Conservation (phyloP, 2,888 invertebrate genomes). For the Artemia sinica region DNA sequence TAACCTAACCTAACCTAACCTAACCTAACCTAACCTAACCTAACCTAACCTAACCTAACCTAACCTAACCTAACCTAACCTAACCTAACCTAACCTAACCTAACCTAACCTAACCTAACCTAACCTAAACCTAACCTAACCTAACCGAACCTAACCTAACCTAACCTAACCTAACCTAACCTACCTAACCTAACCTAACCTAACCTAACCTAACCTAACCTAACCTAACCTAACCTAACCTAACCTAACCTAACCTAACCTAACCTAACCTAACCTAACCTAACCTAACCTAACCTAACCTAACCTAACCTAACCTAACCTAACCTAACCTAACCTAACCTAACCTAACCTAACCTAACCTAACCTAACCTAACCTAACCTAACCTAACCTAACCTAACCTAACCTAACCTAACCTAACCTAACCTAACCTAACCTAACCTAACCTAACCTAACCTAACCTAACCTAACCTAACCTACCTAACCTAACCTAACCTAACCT, state of each 20-base stretch:
- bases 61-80: conserved; percentile 21
- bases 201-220: conserved; percentile 19
- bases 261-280: conserved; percentile 24
- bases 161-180: conserved; percentile 19
- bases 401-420: conserved; percentile 23
- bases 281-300: conserved; percentile 23
- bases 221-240: conserved; percentile 22
- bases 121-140: conserved; percentile 21
- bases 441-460: conserved; percentile 23
- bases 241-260: conserved; percentile 22
- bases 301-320: conserved; percentile 24
- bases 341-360: conserved; percentile 25
- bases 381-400: conserved; percentile 24
- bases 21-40: not conserved
- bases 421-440: conserved; percentile 25
- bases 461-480: conserved; percentile 25
- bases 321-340: conserved; percentile 25
- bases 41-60: conserved; percentile 22
- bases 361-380: conserved; percentile 25
- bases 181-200: conserved; percentile 19
- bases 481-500: conserved; percentile 25
- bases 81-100: conserved; percentile 21
- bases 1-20: no score
- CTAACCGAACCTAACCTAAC: conserved; percentile 19
- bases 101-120: conserved; percentile 20